A percentile compares a stretch with the other conserved stretches of the same genome.
Conservation (phyloP, 2,888 invertebrate species). For the Osmoderma eremita region DNA sequence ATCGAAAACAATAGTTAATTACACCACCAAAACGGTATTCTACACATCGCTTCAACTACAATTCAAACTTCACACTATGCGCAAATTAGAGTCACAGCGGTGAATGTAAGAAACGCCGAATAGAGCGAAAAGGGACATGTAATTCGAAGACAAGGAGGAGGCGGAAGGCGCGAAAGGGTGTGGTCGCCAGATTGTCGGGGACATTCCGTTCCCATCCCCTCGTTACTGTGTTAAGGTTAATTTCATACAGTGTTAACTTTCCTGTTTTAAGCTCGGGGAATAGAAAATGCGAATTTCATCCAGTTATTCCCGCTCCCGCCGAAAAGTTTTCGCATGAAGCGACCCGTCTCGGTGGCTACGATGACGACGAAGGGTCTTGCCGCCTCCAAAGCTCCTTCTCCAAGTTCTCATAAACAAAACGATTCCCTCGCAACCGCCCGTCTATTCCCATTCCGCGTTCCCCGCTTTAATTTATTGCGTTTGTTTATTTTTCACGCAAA, state of each 20-base stretch:
- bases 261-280: constrained; percentile 52
- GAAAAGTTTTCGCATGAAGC: constrained; percentile 50
- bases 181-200: constrained; percentile 20
- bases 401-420: constrained; percentile 45
- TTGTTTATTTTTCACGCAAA: constrained; percentile 51
- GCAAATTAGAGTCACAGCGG: background rate
- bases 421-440: background rate
- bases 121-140: constrained; percentile 17
- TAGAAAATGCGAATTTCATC: constrained; percentile 55
- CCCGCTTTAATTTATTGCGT: constrained; percentile 54
- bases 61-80: background rate
- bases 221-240: constrained; percentile 52
- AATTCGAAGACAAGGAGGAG: constrained; percentile 18
- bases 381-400: background rate
- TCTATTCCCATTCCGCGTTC: constrained; percentile 44
- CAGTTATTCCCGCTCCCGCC: constrained; percentile 49
- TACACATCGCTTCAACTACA: background rate
- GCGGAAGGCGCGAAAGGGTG: constrained; percentile 18
- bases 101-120: constrained; percentile 5
- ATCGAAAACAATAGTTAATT: constrained; percentile 10
- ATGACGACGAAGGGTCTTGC: constrained; percentile 8
- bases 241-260: constrained; percentile 57
- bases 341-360: constrained; percentile 47
- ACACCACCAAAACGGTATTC: background rate
- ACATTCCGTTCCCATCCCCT: constrained; percentile 28